Percentiles rank a stretch among this genome's conserved stretches.
These are phyloP conservation scores for Girardinichthys multiradiatus DNA, from an alignment of 2,113 vertebrate genomes.

Conservation along the genomic window DNA sequence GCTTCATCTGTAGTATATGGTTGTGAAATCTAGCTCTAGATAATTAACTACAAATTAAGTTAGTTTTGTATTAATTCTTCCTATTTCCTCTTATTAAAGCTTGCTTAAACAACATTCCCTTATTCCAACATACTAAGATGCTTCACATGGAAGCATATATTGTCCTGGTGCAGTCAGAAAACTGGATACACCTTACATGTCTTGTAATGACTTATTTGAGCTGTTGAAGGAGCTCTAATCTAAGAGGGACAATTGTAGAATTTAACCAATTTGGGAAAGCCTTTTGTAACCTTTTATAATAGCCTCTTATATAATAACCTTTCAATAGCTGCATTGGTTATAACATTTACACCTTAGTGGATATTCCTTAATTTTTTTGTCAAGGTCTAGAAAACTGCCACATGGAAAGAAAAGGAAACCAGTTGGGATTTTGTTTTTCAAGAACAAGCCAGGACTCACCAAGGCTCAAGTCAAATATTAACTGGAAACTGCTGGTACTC, in stretches of 20 bases:
- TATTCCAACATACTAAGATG: not conserved
- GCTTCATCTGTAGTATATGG: constrained; percentile 16
- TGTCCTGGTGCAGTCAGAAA: not conserved
- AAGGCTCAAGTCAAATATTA: not conserved
- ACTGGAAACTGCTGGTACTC: not conserved
- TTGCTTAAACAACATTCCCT: not conserved
- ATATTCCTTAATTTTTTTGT: not conserved
- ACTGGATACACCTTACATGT: not conserved
- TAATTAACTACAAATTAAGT: not conserved
- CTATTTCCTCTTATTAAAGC: not conserved
- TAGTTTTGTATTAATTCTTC: not conserved
- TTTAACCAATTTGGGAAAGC: too few relatives aligned
- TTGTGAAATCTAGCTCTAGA: constrained; percentile 15
- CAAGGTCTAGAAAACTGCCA: not conserved
- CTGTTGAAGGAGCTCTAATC: not conserved
- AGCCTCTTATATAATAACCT: too few relatives aligned
- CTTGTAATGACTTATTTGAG: not conserved
- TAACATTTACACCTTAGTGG: not conserved
- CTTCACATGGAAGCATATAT: not conserved
- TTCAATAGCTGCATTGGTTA: not conserved
- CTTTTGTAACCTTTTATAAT: too few relatives aligned
- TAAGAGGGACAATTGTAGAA: not conserved
- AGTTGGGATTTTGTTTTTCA: not conserved
- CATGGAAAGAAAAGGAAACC: not conserved
- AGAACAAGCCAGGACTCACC: not conserved